Evolutionary conservation across 2,113 vertebrate genomes (phyloP).

Genomic region (Petroica traversi): DNA sequence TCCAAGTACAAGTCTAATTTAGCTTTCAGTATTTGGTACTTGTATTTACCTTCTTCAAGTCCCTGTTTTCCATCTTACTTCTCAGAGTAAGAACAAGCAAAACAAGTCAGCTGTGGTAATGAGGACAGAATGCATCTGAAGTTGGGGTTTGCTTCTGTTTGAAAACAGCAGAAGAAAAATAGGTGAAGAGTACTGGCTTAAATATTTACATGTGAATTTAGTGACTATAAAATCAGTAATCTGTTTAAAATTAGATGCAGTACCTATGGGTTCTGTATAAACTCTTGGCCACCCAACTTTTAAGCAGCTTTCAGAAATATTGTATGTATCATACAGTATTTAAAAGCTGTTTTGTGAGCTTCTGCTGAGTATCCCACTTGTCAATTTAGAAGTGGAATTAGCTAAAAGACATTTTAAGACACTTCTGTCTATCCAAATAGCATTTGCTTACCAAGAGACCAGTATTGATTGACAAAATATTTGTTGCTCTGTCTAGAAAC

Average conservation of each 20-base stretch:
- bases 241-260: not conserved
- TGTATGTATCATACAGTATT: not conserved
- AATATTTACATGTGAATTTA: not conserved
- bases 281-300: not conserved
- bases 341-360: not conserved
- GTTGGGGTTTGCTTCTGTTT: not conserved
- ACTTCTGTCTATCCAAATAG: not conserved
- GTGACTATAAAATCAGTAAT: not conserved
- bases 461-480: slow-evolving; percentile 43
- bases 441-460: not conserved
- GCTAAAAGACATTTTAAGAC: not conserved
- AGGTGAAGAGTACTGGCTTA: not conserved
- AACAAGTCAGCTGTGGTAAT: not conserved
- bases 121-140: not conserved
- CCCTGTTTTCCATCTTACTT: not conserved
- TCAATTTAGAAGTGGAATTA: not conserved
- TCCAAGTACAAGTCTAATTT: not conserved
- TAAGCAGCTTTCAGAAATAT: not conserved
- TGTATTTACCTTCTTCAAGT: not conserved
- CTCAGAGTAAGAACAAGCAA: not conserved
- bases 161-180: not conserved
- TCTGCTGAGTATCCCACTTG: not conserved
- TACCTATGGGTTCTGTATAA: not conserved
- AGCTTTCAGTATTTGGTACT: not conserved
- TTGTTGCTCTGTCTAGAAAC: slow-evolving; percentile 14